phyloP scores from a whole-genome alignment of 2,113 vertebrate species.

The Oncorhynchus masou region DNA sequence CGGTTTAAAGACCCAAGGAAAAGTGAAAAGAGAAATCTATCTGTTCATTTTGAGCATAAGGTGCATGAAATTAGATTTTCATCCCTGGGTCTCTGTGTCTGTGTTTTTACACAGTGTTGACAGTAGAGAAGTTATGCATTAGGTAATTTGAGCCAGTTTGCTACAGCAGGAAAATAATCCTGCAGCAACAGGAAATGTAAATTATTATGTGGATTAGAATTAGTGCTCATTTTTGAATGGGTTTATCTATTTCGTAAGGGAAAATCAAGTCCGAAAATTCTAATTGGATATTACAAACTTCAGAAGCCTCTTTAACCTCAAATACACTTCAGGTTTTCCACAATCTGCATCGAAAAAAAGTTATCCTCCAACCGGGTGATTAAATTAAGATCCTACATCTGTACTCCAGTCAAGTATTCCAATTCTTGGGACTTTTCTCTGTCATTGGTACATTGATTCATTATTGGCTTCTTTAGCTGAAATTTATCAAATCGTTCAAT shows the following conservation, averaged over 20 bases:
- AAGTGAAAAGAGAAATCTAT: conserved; percentile 12
- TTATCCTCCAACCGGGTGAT: too few species aligned
- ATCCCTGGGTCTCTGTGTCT: background rate
- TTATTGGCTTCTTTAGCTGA: background rate
- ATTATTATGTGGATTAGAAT: background rate
- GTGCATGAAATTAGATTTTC: conserved; percentile 24
- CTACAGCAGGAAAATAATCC: too few species aligned
- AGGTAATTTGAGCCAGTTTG: too few species aligned
- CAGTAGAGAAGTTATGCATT: conserved; percentile 5
- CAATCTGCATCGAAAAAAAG: too few species aligned
- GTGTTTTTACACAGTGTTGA: conserved; percentile 14
- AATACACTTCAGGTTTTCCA: too few species aligned
- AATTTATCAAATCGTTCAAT: background rate
- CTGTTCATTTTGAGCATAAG: conserved; percentile 2
- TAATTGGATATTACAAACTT: too few species aligned
- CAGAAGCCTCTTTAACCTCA: too few species aligned
- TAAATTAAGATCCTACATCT: too few species aligned
- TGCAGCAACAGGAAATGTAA: conserved; percentile 5
- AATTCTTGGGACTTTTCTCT: background rate
- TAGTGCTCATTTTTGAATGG: too few species aligned
- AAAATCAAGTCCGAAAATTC: too few species aligned
- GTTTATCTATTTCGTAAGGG: too few species aligned
- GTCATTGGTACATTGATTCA: background rate
- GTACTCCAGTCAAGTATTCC: conserved; percentile 13
- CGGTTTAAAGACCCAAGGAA: background rate